Conservation (phyloP, 2,888 invertebrate genomes). For the Lottia scabra region DNA sequence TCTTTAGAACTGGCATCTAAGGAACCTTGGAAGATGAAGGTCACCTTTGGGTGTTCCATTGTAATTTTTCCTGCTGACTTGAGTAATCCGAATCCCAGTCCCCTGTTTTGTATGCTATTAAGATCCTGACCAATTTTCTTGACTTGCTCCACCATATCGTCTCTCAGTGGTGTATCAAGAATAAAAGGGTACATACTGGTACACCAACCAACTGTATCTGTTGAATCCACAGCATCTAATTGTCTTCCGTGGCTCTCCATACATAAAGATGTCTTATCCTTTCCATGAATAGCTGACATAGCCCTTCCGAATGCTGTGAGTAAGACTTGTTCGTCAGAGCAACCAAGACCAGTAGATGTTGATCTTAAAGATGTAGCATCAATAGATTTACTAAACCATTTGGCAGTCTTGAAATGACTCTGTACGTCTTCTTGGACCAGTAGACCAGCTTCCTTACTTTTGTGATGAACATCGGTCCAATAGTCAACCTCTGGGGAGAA, state of each 20-base stretch:
- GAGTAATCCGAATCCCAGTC: background rate
- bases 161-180: background rate
- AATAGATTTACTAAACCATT: background rate
- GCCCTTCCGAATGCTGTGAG: background rate
- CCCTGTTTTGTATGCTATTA: background rate
- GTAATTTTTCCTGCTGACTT: background rate
- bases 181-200: slow-evolving; percentile 1
- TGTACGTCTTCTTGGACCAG: background rate
- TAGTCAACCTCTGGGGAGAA: background rate
- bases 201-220: slow-evolving; percentile 2
- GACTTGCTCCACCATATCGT: background rate
- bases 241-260: background rate
- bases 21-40: background rate
- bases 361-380: background rate
- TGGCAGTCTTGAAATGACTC: background rate
- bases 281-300: background rate
- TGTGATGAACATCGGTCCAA: background rate
- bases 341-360: background rate
- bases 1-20: background rate
- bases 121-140: background rate
- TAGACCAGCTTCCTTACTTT: background rate
- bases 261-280: background rate
- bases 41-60: background rate
- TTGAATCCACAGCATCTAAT: background rate
- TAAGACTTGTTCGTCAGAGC: background rate